Conservation (phyloP, 2,888 invertebrate genomes). For the Protonemura montana region DNA sequence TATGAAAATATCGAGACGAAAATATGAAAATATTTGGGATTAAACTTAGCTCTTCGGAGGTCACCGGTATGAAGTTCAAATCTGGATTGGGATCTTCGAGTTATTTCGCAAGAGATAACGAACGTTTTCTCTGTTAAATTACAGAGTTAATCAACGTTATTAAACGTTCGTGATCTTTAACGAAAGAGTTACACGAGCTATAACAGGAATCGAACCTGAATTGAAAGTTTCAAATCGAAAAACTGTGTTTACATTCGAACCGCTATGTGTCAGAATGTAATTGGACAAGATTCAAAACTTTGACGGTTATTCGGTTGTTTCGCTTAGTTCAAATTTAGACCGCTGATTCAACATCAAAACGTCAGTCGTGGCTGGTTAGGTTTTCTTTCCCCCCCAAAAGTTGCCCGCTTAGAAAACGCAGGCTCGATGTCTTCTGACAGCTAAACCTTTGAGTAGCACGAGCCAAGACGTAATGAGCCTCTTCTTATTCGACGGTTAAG, state of each 20-base stretch:
- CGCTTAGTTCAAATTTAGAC: neutral
- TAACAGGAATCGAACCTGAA: no score
- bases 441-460: neutral
- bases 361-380: neutral
- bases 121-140: no score
- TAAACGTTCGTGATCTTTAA: no score
- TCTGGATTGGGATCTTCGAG: no score
- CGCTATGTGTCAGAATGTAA: no score
- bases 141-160: no score
- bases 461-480: slow-evolving; percentile 22
- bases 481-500: neutral
- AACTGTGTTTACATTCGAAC: no score
- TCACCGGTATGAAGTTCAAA: neutral
- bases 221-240: no score
- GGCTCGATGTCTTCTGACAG: no score
- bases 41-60: neutral
- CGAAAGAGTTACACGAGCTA: no score
- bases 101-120: no score
- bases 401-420: neutral
- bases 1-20: neutral
- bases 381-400: neutral
- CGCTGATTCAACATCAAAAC: neutral
- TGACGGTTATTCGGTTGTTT: neutral
- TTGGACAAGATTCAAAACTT: no score
- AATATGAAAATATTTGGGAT: neutral